Evolutionary conservation across 2,113 vertebrate genomes (phyloP).

Genomic region (Phalacrocorax brasilianus): DNA sequence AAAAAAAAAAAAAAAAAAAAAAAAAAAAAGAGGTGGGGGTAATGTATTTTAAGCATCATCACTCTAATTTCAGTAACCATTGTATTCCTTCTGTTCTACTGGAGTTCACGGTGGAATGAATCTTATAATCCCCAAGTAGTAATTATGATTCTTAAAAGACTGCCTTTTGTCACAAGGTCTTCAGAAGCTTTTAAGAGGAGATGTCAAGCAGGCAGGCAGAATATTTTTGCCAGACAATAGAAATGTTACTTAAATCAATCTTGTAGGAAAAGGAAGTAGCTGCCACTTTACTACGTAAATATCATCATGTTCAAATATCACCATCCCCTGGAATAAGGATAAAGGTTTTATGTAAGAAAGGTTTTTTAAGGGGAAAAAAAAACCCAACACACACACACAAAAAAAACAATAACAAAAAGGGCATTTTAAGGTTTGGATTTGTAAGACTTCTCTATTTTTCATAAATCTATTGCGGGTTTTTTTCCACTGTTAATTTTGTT

Average conservation of each 20-base stretch:
- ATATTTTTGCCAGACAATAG: neutral
- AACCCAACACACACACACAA: no score
- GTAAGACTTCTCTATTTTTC: neutral
- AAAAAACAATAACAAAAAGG: neutral
- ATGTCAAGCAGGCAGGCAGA: neutral
- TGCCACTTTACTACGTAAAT: neutral
- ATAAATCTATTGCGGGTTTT: neutral
- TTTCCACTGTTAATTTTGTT: neutral
- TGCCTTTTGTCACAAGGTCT: neutral
- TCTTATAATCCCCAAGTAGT: neutral
- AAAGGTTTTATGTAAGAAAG: neutral
- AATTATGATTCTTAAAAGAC: neutral
- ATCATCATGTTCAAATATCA: neutral
- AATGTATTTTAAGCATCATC: neutral
- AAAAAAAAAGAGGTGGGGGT: neutral
- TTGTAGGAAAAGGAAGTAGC: neutral
- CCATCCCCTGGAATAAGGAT: neutral
- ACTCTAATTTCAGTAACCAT: neutral
- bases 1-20: neutral
- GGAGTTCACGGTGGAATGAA: neutral
- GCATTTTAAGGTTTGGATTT: neutral
- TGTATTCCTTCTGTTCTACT: neutral
- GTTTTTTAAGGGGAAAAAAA: no score
- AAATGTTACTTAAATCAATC: slow-evolving; percentile 11
- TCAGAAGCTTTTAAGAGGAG: neutral